A percentile compares a stretch with the other conserved stretches of the same genome.
Evolutionary conservation across 2,113 vertebrate species (phyloP).

Genomic region (Rhodinocichla rosea): DNA sequence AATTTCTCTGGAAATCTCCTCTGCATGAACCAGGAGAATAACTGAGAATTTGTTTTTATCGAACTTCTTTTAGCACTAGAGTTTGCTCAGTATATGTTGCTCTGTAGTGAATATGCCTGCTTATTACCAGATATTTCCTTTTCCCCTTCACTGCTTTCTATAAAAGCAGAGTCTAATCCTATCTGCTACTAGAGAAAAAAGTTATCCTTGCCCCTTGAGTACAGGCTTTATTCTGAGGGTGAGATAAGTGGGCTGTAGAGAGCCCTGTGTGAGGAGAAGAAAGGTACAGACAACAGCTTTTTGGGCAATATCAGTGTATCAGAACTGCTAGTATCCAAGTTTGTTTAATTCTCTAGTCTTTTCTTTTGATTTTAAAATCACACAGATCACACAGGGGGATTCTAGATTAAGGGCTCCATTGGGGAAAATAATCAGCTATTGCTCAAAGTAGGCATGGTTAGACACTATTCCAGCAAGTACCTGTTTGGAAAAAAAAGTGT

Average conservation of each 20-base stretch:
- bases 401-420: neutral
- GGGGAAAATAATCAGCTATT: neutral
- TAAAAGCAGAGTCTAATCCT: neutral
- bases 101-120: neutral
- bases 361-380: neutral
- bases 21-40: neutral
- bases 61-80: neutral
- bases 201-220: neutral
- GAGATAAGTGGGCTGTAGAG: neutral
- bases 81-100: neutral
- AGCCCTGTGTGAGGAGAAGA: neutral
- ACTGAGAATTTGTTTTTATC: neutral
- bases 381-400: neutral
- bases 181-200: neutral
- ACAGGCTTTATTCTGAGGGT: neutral
- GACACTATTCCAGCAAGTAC: neutral
- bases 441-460: neutral
- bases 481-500: neutral
- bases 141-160: neutral
- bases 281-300: neutral
- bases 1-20: neutral
- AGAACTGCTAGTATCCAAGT: neutral
- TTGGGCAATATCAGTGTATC: neutral
- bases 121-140: neutral
- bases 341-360: neutral